These are phyloP conservation scores for Hemitrygon akajei DNA, from an alignment of 2,797 vertebrate species.

Conservation along the genomic window DNA sequence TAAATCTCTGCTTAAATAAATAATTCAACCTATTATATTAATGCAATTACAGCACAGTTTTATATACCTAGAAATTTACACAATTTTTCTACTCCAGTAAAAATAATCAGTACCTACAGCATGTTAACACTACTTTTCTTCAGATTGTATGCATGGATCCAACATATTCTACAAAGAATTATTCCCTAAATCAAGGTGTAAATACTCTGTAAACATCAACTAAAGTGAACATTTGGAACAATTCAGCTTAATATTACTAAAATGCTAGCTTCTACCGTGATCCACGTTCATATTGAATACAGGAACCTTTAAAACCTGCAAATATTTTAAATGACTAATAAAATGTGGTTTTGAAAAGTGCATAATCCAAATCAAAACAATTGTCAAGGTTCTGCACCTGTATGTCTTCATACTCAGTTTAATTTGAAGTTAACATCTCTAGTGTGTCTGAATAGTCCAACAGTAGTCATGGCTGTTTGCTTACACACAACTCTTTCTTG, in stretches of 20 bases:
- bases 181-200: constrained; percentile 1
- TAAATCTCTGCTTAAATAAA: constrained; percentile 37
- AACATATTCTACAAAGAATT: neutral
- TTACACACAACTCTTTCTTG: neutral
- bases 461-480: neutral
- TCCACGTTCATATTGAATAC: neutral
- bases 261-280: constrained; percentile 14
- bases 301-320: neutral
- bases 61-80: constrained; percentile 30
- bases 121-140: neutral
- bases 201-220: constrained; percentile 25
- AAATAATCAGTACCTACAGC: neutral
- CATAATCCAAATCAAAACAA: neutral
- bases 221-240: constrained; percentile 6
- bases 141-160: neutral
- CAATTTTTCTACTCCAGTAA: constrained; percentile 31
- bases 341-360: constrained; percentile 16
- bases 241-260: neutral
- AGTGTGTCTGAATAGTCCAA: neutral
- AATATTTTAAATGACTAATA: neutral
- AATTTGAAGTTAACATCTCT: neutral
- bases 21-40: constrained; percentile 30
- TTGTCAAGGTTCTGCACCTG: neutral
- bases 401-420: neutral
- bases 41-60: constrained; percentile 1